Evolutionary conservation across 2,797 vertebrate genomes (phyloP).

Genomic region (Sebastes ruberrimus): DNA sequence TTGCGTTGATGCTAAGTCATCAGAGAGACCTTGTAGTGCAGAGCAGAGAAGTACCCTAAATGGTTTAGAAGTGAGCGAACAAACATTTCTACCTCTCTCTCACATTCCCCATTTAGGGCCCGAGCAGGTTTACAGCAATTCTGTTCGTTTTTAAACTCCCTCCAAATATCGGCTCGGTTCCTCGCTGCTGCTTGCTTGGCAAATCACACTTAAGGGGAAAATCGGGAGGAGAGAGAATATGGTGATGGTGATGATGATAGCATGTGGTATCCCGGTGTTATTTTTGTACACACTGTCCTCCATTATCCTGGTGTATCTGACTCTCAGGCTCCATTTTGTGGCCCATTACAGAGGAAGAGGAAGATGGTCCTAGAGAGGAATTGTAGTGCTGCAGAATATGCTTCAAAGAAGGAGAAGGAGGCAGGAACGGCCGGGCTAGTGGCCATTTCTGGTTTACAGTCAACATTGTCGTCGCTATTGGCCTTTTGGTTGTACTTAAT

Average conservation of each 20-base stretch:
- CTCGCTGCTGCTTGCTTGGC: slow-evolving; percentile 40
- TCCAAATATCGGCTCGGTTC: slow-evolving; percentile 54
- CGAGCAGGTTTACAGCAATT: slow-evolving; percentile 39
- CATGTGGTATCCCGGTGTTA: slow-evolving; percentile 61
- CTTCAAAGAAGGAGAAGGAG: slow-evolving; percentile 34
- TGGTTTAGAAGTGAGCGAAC: slow-evolving; percentile 52
- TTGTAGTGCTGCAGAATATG: slow-evolving; percentile 16
- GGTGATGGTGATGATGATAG: slow-evolving; percentile 58
- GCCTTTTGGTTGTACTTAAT: slow-evolving; percentile 25
- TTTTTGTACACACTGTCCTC: slow-evolving; percentile 67
- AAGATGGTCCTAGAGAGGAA: slow-evolving; percentile 62
- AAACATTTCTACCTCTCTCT: slow-evolving; percentile 52
- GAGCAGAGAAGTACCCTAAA: slow-evolving; percentile 60
- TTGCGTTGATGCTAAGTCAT: slow-evolving; percentile 67
- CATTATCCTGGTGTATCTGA: slow-evolving; percentile 65
- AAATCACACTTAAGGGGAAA: slow-evolving; percentile 65
- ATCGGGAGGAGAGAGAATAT: slow-evolving; percentile 51
- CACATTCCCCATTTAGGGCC: slow-evolving; percentile 37
- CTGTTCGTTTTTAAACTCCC: slow-evolving; percentile 46
- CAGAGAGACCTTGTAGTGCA: slow-evolving; percentile 57
- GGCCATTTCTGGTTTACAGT: slow-evolving; percentile 10
- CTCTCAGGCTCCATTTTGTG: slow-evolving; percentile 73
- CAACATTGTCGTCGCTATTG: slow-evolving; percentile 7
- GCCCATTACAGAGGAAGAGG: slow-evolving; percentile 67
- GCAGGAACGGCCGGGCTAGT: not conserved